Evolutionary conservation across 2,113 vertebrate genomes (phyloP).

Genomic region (Cariama cristata): DNA sequence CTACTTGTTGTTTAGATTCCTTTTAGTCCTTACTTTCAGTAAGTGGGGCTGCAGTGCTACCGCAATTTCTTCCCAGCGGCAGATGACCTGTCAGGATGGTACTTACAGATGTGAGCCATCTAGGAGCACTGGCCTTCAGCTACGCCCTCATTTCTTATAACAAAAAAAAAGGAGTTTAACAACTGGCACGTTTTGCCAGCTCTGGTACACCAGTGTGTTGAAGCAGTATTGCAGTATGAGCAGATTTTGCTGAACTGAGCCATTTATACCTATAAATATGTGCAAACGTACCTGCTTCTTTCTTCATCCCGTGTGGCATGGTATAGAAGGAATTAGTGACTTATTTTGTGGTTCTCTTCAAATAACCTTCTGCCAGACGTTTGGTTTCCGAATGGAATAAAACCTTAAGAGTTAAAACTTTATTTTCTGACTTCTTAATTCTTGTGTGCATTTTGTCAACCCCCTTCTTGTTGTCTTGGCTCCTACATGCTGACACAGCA

Average conservation of each 20-base stretch:
- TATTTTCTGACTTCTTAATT: neutral
- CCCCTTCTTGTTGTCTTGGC: neutral
- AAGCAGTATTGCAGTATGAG: neutral
- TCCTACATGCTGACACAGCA: constrained; percentile 63
- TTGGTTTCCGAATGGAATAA: neutral
- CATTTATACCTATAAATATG: neutral
- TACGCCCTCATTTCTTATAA: neutral
- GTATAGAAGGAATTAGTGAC: neutral
- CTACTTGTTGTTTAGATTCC: neutral
- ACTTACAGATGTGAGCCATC: neutral
- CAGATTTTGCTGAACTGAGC: neutral
- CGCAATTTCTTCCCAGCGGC: neutral
- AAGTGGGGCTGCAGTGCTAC: neutral
- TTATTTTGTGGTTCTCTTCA: neutral
- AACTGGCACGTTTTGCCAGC: neutral
- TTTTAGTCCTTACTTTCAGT: neutral
- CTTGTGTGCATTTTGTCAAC: neutral
- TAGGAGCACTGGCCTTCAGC: neutral
- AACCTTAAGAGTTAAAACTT: neutral
- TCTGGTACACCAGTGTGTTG: neutral
- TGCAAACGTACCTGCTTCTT: neutral
- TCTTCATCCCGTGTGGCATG: neutral
- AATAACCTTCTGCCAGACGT: neutral
- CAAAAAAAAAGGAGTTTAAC: neutral
- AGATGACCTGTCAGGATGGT: neutral